Base-by-base conservation (phyloP, 2,113 vertebrate species). In the Grammomys surdaster region DNA sequence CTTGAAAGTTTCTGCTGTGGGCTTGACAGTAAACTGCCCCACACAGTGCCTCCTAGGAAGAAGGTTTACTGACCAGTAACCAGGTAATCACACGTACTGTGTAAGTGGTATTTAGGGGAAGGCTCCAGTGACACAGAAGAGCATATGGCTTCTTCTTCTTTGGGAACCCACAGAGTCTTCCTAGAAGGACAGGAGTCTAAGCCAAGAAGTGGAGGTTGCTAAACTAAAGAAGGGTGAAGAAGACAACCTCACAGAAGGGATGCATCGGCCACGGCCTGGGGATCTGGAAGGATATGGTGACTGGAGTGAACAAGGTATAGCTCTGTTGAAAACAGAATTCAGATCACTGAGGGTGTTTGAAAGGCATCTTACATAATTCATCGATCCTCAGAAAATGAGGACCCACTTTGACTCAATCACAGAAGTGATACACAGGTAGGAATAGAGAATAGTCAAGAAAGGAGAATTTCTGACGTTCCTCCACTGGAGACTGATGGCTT, bases 401-500 rank as follows among this genome's bases (percentile, higher is more conserved):
- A 31, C 80, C 80, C 7, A 48, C 72, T 96, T 94, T 88, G 63
- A 90, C 69, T 89, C 51, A 9, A 31, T 89, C 60, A 87, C 73
- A 95, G 33, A 72, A 67, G 70, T 63, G 24, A n/a, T 90, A 92
- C 88, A 56, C 70, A 5, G 14, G 70, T 78, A 65, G 24, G 19
- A 86, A 60, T 82, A 92, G 88, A 75, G 51, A 92, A 89, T 82
- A 36, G 26, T 65, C 40, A 40, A 72, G 31, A 94, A 60, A 96
- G 54, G 77, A 81, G 76, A 75, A 96, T 97, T 97, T 88, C 95
- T 96, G 43, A 95, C 90, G 95, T 95, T 95, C 86, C 93, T 93
- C 36, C 72, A 46, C 2, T 93, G 40, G n/a, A 94, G 60, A 96
- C 94, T 96, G 88, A 73, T 82, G 88, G 72, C 22, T 94, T 90